Conservation (phyloP, 2,888 invertebrate species). For the Capitulum mitella region DNA sequence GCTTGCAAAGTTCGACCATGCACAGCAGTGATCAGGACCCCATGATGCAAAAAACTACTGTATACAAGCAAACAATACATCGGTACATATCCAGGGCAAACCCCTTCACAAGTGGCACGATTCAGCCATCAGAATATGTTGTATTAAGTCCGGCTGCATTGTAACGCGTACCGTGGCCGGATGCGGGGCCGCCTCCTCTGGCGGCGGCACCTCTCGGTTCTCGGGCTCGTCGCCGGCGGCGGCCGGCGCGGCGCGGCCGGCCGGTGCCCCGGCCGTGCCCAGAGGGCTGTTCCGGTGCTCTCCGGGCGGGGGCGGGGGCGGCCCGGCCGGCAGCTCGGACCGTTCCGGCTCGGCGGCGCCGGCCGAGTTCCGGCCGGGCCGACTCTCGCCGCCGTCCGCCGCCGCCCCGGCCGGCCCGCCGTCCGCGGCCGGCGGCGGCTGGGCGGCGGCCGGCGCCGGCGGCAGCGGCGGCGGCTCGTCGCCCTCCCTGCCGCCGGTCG, state of each 20-base stretch:
- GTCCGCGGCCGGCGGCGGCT: background rate
- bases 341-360: background rate
- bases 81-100: too few relatives aligned
- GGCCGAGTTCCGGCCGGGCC: background rate
- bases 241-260: background rate
- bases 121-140: too few relatives aligned
- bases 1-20: too few relatives aligned
- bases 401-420: background rate
- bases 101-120: too few relatives aligned
- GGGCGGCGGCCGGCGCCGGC: background rate
- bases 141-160: too few relatives aligned
- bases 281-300: constrained; percentile 2
- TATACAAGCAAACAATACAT: too few relatives aligned
- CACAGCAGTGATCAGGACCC: too few relatives aligned
- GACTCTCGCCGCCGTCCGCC: background rate
- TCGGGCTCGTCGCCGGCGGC: background rate
- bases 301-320: background rate
- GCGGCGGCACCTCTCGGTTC: constrained; percentile 12
- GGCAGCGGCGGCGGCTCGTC: background rate
- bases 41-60: too few relatives aligned
- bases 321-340: too few relatives aligned
- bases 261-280: background rate
- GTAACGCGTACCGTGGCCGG: background rate
- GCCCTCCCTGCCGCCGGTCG: background rate
- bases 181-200: background rate